Evolutionary conservation across 2,113 vertebrate species (phyloP), one percentile per base, ranked within the genome.

Genomic region (Lepus americanus): DNA sequence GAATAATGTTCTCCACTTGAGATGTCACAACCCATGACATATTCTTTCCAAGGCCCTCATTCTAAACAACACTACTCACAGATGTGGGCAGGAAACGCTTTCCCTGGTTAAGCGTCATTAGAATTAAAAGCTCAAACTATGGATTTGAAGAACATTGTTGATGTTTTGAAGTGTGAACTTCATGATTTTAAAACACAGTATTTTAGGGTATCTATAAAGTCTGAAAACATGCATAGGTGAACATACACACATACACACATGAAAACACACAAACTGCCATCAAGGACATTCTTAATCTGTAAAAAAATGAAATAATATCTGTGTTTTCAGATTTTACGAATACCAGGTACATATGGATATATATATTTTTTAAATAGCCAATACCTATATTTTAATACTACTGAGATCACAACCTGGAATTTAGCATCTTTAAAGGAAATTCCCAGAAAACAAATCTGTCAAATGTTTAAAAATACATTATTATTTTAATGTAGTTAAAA

Each of bases 171-270:
- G 36, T 44, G 27, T 16, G 72, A 17, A 84, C n/a, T 53, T 90
- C 33, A 82, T 83, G 36, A 80, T 92, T 96, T 95, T 91, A 64
- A 86, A 94, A 82, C 27, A 87, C 53, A 89, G 25, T 80, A 95
- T 36, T 33, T n/a, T 11, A 63, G 19, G 13, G 49, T 59, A 70
- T 72, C 53, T 81, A 73, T 69, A 36, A 92, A 90, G 33, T 25
- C 82, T 87, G 82, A 90, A 94, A 85, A 80, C 4, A 72, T 33
- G 44, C 9, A 49, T 12, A 72, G 44, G 29, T 82, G 36, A 64
- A 61, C 17, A 80, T 8, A 63, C 20, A 86, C 25, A 94, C 16
- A 76, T 0, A 20, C 13, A 64, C 9, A 63, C 23, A 29, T 12
- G 39, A 44, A 44, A 59, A 59, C 55, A 59, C 3, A 86, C 1